Evolutionary conservation across 2,113 vertebrate species (phyloP), one percentile per base, ranked within the genome.

Genomic region (Lampris megalopsis): DNA sequence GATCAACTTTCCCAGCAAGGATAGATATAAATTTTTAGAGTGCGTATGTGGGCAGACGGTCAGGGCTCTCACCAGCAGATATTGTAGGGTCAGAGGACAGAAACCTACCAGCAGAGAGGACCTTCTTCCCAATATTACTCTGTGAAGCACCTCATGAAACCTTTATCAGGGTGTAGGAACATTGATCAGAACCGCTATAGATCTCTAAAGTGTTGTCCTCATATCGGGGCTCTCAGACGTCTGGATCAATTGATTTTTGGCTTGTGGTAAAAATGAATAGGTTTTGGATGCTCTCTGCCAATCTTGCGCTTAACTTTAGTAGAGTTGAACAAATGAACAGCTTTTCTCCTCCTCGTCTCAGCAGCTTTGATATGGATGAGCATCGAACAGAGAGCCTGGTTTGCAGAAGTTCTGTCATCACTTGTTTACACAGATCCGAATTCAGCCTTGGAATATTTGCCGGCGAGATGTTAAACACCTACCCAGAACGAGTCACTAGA

Each of bases 121-220:
- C 24, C 11, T 54, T 13, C 52, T 54, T 54, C 43, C 77, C 77
- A 70, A 82, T 77, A 64, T 68, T 73, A 85, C 81, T 75, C 81
- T 65, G 77, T 35, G 70, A 83, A 81, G 82, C 81, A 40, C 71
- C 80, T 91, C 82, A 88, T 91, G 88, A 90, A 90, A 90, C 70
- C 85, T 91, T 88, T 73, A 89, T 89, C 71, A 59, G 66, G 5
- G 80, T 63, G 79, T 85, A 78, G 87, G 86, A 91, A 79, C 91
- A 88, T 80, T 82, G 91, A 92, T 92, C 86, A 75, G 85, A 80
- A 24, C 24, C 24, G 24, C 24, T 24, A 24, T 24, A 24, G 24
- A 24, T 24, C 24, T 24, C 24, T 24, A 24, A 24, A 24, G 24
- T 24, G 24, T 24, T 24, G 24, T 24, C 24, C 24, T 24, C 24